phyloP scores from a whole-genome alignment of 2,797 vertebrate genomes.

The Aythya fuligula region DNA sequence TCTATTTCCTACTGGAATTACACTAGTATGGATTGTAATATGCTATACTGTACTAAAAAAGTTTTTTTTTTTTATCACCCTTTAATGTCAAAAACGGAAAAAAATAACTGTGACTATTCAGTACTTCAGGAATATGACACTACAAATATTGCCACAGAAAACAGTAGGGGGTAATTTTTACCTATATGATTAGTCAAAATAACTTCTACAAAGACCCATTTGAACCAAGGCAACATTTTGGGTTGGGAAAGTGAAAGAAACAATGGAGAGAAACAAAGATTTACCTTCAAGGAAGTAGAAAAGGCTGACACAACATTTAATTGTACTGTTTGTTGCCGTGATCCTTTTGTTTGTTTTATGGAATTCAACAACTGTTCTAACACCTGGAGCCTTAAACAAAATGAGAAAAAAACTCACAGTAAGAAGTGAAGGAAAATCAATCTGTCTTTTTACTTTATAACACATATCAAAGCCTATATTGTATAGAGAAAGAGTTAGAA shows the following conservation, averaged over 20 bases:
- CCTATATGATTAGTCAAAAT: neutral
- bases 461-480: neutral
- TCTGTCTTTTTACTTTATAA: neutral
- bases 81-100: neutral
- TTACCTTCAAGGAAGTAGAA: conserved; percentile 90
- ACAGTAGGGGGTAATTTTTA: neutral
- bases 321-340: conserved; percentile 86
- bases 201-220: neutral
- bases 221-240: neutral
- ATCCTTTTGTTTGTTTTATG: conserved; percentile 89
- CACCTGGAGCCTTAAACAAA: conserved; percentile 81
- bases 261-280: neutral
- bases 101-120: neutral
- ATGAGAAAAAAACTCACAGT: neutral
- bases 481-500: neutral
- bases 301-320: conserved; percentile 86
- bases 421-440: neutral
- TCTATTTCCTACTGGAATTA: neutral
- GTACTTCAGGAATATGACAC: neutral
- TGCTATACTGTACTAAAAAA: neutral
- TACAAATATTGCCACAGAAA: neutral
- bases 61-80: neutral
- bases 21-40: neutral
- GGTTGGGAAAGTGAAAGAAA: neutral
- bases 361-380: conserved; percentile 88